phyloP scores from a whole-genome alignment of 2,797 vertebrate genomes.

The Sebastiscus tertius region DNA sequence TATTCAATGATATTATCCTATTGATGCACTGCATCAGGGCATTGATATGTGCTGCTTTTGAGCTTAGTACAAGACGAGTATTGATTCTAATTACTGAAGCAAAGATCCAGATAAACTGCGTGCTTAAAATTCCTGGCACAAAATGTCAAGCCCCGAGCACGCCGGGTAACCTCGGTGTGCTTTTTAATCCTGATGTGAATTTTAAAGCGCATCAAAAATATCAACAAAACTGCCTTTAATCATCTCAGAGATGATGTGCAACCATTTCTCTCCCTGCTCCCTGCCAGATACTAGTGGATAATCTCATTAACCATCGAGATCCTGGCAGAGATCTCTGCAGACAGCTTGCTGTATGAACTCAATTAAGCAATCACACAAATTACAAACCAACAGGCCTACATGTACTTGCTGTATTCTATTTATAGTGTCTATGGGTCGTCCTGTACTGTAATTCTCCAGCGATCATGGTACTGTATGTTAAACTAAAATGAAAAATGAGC shows the following conservation, averaged over 20 bases:
- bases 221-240: conserved; percentile 26
- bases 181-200: conserved; percentile 1
- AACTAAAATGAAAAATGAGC: neutral
- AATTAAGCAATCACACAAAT: conserved; percentile 14
- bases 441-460: neutral
- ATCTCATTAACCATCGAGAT: conserved; percentile 17
- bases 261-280: conserved; percentile 10
- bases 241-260: conserved; percentile 14
- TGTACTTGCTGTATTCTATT: neutral
- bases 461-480: neutral
- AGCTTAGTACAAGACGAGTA: neutral
- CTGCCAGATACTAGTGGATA: conserved; percentile 23
- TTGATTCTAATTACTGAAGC: conserved; percentile 9
- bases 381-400: neutral
- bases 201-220: conserved; percentile 14
- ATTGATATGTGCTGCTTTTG: neutral
- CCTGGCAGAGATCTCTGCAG: conserved; percentile 11
- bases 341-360: neutral
- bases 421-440: neutral
- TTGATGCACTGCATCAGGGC: neutral
- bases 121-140: conserved; percentile 9
- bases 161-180: neutral
- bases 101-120: conserved; percentile 14
- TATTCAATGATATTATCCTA: neutral
- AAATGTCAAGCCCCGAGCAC: neutral